Percentiles rank a stretch among this genome's conserved stretches.
phyloP scores from a whole-genome alignment of 2,888 invertebrate genomes.

The Odontomyia ornata region DNA sequence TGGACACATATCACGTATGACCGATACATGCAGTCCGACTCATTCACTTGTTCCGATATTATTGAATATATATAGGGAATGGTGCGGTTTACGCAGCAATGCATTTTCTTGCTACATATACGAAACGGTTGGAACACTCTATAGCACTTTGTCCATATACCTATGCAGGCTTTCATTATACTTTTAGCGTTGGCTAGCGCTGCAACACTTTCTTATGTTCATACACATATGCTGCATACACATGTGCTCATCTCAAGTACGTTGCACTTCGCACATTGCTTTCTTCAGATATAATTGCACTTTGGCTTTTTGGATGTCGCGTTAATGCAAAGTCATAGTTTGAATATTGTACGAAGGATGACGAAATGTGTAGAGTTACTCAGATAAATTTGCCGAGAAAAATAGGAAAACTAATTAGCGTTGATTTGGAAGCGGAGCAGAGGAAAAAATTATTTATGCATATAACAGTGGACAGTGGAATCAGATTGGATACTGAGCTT shows the following conservation, averaged over 20 bases:
- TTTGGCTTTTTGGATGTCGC: slow-evolving; percentile 19
- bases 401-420: slow-evolving; percentile 13
- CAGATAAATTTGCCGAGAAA: not conserved
- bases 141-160: not conserved
- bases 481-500: too few relatives aligned
- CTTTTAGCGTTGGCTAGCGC: not conserved
- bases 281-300: slow-evolving; percentile 22
- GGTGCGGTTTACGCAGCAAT: not conserved
- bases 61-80: not conserved
- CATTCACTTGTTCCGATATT: not conserved
- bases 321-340: not conserved
- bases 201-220: not conserved
- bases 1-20: slow-evolving; percentile 30
- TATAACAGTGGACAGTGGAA: too few relatives aligned
- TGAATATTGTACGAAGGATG: too few relatives aligned
- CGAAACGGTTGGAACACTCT: not conserved
- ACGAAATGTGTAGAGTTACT: too few relatives aligned
- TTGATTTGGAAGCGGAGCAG: too few relatives aligned
- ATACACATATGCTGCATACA: not conserved
- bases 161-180: not conserved
- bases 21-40: slow-evolving; percentile 17
- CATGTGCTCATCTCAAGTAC: slow-evolving; percentile 14
- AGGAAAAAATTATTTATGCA: too few relatives aligned
- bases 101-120: not conserved
- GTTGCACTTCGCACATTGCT: slow-evolving; percentile 28